A percentile compares a stretch with the other conserved stretches of the same genome.
Conservation (phyloP, 2,113 vertebrate species). For the Lasiurus cinereus region DNA sequence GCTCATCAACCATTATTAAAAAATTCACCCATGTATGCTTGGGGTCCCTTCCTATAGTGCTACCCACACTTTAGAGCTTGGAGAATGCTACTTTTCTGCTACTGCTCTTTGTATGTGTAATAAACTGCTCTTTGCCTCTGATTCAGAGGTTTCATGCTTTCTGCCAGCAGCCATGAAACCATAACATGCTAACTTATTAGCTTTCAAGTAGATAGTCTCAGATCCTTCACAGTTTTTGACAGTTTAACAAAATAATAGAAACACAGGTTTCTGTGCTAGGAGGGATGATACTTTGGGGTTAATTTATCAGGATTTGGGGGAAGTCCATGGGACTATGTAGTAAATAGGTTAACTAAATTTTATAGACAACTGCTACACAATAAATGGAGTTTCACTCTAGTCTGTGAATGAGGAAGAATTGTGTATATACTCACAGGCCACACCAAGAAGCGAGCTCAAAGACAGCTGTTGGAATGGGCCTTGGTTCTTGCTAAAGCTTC, state of each 20-base stretch:
- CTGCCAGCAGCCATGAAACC: slow-evolving; percentile 5
- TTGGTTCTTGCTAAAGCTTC: not conserved
- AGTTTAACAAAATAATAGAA: not conserved
- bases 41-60: not conserved
- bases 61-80: not conserved
- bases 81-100: not conserved
- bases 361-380: not conserved
- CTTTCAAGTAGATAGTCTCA: not conserved
- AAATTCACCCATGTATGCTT: not conserved
- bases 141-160: not conserved
- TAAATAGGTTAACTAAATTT: not conserved
- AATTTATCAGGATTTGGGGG: not conserved
- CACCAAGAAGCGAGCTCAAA: not conserved
- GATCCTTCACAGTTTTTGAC: not conserved
- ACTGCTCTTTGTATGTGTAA: not conserved
- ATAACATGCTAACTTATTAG: not conserved
- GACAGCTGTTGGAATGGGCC: not conserved
- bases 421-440: not conserved
- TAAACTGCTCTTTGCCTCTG: not conserved
- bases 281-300: not conserved
- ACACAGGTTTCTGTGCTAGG: not conserved
- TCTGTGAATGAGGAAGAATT: not conserved
- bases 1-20: not conserved
- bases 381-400: not conserved
- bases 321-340: not conserved